Base-by-base conservation (phyloP, 1,140 invertebrate genomes). In the Magallana ariakensis region DNA sequence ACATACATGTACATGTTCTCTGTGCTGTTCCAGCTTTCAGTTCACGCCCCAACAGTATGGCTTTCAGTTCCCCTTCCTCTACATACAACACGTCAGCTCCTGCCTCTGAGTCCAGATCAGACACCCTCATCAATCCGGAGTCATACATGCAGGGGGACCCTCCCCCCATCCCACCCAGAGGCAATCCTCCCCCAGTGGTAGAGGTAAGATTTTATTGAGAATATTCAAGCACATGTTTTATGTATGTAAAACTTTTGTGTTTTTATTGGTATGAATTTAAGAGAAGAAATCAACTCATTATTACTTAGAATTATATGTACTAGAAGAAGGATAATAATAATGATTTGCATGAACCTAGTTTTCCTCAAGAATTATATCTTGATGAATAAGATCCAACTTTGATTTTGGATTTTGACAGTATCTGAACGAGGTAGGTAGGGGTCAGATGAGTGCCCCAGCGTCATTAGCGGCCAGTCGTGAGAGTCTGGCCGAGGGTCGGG, bases 391-490 rank as follows among this genome's bases (percentile, higher is more conserved):
- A 33, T 33, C 33, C 1, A 33, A 3, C 33, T 33, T 33, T 33
- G 33, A 33, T 33, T 62, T 62, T 15, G 19, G 1, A 62, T 62
- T 54, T 55, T 55, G 16, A 81, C 46, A 81, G 46, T 81, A 81
- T 15, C 55, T 46, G 13, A 57, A 85, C 19, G 26, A 66, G 13
- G 46, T 85, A 1, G 33, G 54, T 82, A 15, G 90, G 84, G 90
- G 91, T n/a, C 92, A 92, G 75, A 92, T 91, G 87, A 94, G 94
- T 92, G 92, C 93, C 83, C 92, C 93, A 81, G 91, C 93, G 13
- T 93, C 94, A 3, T 62, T 95, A 22, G 94, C 92, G 85, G 92
- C 92, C 46, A 93, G 93, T 89, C 87, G 92, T 9, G 93, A 94
- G 55, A 94, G 92, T 91, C 84, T 94, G 57, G 91, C 87, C 11